A percentile compares a stretch with the other conserved stretches of the same genome.
These are phyloP conservation scores for Heliothis peltigera DNA, from an alignment of 2,888 invertebrate species.

Conservation along the genomic window DNA sequence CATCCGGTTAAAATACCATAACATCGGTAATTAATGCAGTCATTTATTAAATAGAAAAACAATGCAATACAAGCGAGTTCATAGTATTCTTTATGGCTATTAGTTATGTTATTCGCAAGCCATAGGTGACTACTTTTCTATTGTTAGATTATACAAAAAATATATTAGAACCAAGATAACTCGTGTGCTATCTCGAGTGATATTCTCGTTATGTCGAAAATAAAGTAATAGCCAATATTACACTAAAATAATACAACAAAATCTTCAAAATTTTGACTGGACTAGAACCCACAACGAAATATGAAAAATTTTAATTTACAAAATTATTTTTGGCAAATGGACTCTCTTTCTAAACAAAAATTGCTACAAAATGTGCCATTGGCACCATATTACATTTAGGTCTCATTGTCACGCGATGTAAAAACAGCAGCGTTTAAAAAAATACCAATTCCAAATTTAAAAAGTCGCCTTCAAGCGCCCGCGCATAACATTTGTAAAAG, in stretches of 20 bases:
- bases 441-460: constrained; percentile 45
- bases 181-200: constrained; percentile 75
- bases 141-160: constrained; percentile 87
- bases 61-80: constrained; percentile 87
- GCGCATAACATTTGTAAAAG: constrained; percentile 60
- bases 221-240: constrained; percentile 77
- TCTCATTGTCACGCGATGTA: constrained; percentile 54
- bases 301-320: constrained; percentile 72
- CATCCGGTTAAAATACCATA: constrained; percentile 56
- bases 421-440: constrained; percentile 51
- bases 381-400: constrained; percentile 41
- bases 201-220: constrained; percentile 73
- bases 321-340: constrained; percentile 74
- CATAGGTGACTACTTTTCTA: constrained; percentile 85
- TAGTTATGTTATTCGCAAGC: constrained; percentile 89
- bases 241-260: constrained; percentile 76
- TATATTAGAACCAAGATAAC: constrained; percentile 82
- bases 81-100: constrained; percentile 87
- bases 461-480: constrained; percentile 62
- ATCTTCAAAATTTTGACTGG: constrained; percentile 83
- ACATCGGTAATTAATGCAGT: constrained; percentile 59
- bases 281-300: constrained; percentile 88
- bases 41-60: constrained; percentile 79
- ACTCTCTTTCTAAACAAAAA: constrained; percentile 59
- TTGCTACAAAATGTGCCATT: constrained; percentile 48